Conservation (phyloP, 1,140 invertebrate genomes). For the Pseudoatta argentina region DNA sequence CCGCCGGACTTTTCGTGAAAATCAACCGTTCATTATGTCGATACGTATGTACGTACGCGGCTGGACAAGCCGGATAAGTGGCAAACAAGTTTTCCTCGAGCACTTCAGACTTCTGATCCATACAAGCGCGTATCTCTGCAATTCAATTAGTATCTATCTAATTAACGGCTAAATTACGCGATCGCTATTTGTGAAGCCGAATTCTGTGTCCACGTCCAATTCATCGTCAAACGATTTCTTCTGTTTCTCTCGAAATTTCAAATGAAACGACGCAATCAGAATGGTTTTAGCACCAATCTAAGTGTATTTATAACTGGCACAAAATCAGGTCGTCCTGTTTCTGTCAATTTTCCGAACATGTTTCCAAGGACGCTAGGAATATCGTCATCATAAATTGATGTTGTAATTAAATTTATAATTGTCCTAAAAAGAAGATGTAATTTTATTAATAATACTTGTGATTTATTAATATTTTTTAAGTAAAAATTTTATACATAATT, state of each 20-base stretch:
- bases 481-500: neutral
- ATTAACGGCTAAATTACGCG: slow-evolving; percentile 66
- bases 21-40: slow-evolving; percentile 55
- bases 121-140: slow-evolving; percentile 50
- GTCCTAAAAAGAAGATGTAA: neutral
- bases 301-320: slow-evolving; percentile 47
- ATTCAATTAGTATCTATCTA: slow-evolving; percentile 67
- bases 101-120: slow-evolving; percentile 54
- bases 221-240: neutral
- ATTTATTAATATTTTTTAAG: neutral
- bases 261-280: neutral
- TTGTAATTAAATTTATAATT: neutral
- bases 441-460: neutral
- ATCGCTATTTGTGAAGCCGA: slow-evolving; percentile 14
- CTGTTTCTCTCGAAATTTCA: neutral
- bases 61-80: slow-evolving; percentile 50
- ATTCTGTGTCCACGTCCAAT: neutral
- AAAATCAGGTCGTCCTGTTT: slow-evolving; percentile 46
- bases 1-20: slow-evolving; percentile 62
- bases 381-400: neutral
- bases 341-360: slow-evolving; percentile 50
- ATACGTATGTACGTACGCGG: slow-evolving; percentile 10
- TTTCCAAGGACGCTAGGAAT: slow-evolving; percentile 18
- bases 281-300: slow-evolving; percentile 7
- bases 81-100: slow-evolving; percentile 73